Percentiles rank a stretch among this genome's conserved stretches.
These are phyloP conservation scores for Drosophila lowei DNA, from an alignment of 1,140 invertebrate species.

Conservation along the genomic window DNA sequence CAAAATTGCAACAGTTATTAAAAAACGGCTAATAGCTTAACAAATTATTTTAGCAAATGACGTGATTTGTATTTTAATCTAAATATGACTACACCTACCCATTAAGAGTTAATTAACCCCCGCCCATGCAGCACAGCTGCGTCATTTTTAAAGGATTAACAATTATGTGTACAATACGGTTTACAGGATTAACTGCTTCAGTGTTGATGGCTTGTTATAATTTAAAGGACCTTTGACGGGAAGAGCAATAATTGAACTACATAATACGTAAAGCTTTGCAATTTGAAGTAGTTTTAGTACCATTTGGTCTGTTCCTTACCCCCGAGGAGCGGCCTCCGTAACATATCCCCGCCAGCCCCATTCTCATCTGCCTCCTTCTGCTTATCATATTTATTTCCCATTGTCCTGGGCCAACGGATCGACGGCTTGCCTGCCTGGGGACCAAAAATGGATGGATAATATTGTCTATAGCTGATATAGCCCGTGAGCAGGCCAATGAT, in stretches of 20 bases:
- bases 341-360: background rate
- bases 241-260: conserved; percentile 40
- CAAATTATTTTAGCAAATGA: conserved; percentile 62
- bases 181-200: conserved; percentile 29
- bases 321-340: conserved; percentile 37
- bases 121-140: conserved; percentile 38
- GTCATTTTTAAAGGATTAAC: conserved; percentile 17
- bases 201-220: conserved; percentile 19
- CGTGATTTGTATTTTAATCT: conserved; percentile 20
- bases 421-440: conserved; percentile 56
- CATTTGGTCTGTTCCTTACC: conserved; percentile 53
- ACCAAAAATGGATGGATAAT: conserved; percentile 86
- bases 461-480: conserved; percentile 89
- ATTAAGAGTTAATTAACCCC: conserved; percentile 15
- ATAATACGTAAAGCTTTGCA: conserved; percentile 43
- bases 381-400: conserved; percentile 6
- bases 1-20: no score
- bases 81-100: conserved; percentile 23
- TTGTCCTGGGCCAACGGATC: conserved; percentile 36
- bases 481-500: conserved; percentile 87
- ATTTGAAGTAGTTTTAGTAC: conserved; percentile 28
- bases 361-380: background rate
- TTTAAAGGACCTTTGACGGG: conserved; percentile 19
- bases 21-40: no score
- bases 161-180: conserved; percentile 2